Percentiles rank a stretch among this genome's conserved stretches.
Conservation (phyloP, 2,797 vertebrate genomes). For the Tragelaphus eurycerus region DNA sequence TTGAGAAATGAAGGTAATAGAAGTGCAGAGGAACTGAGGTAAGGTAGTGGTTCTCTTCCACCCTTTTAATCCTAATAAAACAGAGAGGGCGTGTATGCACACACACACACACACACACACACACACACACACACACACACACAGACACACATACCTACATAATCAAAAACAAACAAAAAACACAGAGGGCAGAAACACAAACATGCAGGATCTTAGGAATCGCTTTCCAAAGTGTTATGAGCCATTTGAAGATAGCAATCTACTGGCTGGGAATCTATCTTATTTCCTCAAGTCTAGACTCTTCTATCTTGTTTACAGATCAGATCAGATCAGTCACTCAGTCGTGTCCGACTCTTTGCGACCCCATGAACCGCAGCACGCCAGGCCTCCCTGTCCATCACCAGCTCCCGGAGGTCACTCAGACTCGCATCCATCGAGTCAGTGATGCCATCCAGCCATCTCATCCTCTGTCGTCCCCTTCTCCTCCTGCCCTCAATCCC, state of each 20-base stretch:
- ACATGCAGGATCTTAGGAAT: not conserved
- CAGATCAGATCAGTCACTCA: no score
- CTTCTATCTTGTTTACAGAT: not conserved
- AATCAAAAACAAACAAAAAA: not conserved
- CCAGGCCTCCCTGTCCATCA: no score
- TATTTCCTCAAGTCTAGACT: not conserved
- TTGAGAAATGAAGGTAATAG: not conserved
- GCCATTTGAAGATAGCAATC: not conserved
- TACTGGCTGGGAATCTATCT: not conserved
- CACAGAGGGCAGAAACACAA: not conserved
- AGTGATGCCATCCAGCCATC: no score
- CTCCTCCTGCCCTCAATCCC: no score
- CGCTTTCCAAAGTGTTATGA: not conserved
- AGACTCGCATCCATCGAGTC: no score
- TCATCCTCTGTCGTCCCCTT: no score
- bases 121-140: no score
- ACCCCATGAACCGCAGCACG: no score
- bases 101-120: accelerated
- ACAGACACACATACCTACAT: not conserved
- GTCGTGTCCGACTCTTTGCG: no score
- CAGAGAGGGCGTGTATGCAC: accelerated
- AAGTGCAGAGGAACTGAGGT: not conserved
- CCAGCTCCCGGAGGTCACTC: no score
- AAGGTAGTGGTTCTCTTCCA: not conserved
- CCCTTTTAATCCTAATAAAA: not conserved